Conservation (phyloP, 2,797 vertebrate species). For the Premnoplex brunnescens region DNA sequence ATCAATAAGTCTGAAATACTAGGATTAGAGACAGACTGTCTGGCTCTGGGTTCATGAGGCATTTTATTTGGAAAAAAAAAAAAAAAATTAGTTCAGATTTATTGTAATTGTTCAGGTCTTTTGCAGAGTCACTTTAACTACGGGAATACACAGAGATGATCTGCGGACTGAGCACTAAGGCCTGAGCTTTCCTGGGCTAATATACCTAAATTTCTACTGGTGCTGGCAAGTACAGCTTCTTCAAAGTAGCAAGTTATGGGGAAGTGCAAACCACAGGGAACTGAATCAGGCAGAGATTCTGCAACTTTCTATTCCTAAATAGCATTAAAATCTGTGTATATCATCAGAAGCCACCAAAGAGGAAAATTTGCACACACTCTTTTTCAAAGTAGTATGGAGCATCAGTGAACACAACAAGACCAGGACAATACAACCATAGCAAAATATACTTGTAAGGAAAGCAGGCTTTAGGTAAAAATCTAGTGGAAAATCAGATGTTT, state of each 20-base stretch:
- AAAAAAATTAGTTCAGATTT: not conserved
- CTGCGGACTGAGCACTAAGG: not conserved
- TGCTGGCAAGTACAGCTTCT: not conserved
- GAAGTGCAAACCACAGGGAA: not conserved
- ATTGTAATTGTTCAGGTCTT: not conserved
- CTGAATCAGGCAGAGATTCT: not conserved
- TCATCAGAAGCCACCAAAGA: not conserved
- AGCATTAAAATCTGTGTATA: not conserved
- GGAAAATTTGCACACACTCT: not conserved
- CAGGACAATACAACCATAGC: fast-evolving
- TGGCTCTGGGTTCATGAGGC: not conserved
- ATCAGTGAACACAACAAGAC: not conserved
- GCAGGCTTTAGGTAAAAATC: not conserved
- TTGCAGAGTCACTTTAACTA: not conserved
- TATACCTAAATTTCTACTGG: not conserved
- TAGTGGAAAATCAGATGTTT: not conserved
- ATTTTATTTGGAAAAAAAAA: not conserved
- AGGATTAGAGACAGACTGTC: not conserved
- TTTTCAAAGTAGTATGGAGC: not conserved
- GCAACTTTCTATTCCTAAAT: not conserved
- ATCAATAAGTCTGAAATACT: not conserved
- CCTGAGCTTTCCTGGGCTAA: not conserved
- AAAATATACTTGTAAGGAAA: not conserved
- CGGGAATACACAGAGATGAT: not conserved
- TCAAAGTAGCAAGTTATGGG: not conserved